These are phyloP conservation scores for Plodia interpunctella DNA, from an alignment of 1,140 invertebrate genomes.

Conservation along the genomic window DNA sequence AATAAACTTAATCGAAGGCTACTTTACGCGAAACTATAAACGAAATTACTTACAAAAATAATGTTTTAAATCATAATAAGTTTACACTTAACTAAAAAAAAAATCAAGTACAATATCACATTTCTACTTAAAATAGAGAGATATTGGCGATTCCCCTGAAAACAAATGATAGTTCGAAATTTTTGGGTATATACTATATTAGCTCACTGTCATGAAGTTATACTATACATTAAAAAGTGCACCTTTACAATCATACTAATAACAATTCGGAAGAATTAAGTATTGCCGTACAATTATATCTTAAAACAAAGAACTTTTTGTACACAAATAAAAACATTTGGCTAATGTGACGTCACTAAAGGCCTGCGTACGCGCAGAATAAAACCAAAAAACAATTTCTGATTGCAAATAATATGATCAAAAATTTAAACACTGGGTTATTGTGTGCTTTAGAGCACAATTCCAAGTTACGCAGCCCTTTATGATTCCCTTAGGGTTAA, in stretches of 20 bases:
- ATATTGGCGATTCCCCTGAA: constrained; percentile 65
- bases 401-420: too few species aligned
- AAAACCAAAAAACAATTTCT: neutral
- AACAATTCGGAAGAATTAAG: constrained; percentile 66
- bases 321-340: constrained; percentile 68
- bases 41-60: constrained; percentile 75
- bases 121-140: constrained; percentile 76
- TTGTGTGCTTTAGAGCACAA: too few species aligned
- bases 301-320: constrained; percentile 48
- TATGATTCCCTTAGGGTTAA: too few species aligned
- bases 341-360: constrained; percentile 55
- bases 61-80: constrained; percentile 70
- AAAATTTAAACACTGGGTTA: too few species aligned
- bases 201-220: constrained; percentile 45
- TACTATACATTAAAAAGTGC: constrained; percentile 50
- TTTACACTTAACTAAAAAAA: constrained; percentile 71
- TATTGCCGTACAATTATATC: constrained; percentile 59
- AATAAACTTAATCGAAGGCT: constrained; percentile 67
- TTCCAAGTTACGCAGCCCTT: too few species aligned
- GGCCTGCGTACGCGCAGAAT: constrained; percentile 15
- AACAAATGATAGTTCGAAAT: constrained; percentile 44
- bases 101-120: constrained; percentile 76
- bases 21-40: constrained; percentile 72
- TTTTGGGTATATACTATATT: constrained; percentile 47
- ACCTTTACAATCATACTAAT: constrained; percentile 30